These are phyloP conservation scores for Zaprionus obscuricornis DNA, from an alignment of 2,888 invertebrate genomes.

Conservation along the genomic window DNA sequence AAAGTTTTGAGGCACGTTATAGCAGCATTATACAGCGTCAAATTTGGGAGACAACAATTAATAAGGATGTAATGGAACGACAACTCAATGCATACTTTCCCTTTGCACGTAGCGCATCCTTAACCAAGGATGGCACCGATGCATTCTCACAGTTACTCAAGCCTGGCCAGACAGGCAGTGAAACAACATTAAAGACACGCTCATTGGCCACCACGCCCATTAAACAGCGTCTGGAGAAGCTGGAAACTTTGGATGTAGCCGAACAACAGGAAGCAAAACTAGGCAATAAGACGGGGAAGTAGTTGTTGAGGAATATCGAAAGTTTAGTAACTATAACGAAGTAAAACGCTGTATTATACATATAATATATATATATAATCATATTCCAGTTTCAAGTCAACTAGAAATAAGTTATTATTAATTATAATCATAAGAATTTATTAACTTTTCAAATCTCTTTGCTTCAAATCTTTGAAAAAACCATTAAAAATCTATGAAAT, in stretches of 20 bases:
- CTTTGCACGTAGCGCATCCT: conserved; percentile 67
- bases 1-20: conserved; percentile 83
- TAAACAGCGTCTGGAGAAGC: conserved; percentile 48
- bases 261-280: conserved; percentile 32
- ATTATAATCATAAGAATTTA: too few species aligned
- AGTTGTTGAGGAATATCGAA: too few species aligned
- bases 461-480: too few species aligned
- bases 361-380: too few species aligned
- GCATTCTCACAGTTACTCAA: conserved; percentile 34
- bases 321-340: too few species aligned
- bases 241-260: conserved; percentile 58
- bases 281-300: too few species aligned
- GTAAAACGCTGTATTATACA: background rate
- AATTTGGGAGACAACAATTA: conserved; percentile 82
- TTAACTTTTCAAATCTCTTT: too few species aligned
- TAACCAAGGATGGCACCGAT: conserved; percentile 42
- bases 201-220: conserved; percentile 65
- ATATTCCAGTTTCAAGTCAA: too few species aligned
- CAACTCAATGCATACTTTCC: conserved; percentile 91
- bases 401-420: too few species aligned
- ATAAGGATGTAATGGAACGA: conserved; percentile 84
- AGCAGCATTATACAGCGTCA: conserved; percentile 81
- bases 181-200: conserved; percentile 15
- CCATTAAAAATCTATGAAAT: too few species aligned
- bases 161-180: conserved; percentile 11